Evolutionary conservation across 2,888 invertebrate genomes (phyloP), one percentile per base, ranked within the genome.

Genomic region (Eurytoma californica): DNA sequence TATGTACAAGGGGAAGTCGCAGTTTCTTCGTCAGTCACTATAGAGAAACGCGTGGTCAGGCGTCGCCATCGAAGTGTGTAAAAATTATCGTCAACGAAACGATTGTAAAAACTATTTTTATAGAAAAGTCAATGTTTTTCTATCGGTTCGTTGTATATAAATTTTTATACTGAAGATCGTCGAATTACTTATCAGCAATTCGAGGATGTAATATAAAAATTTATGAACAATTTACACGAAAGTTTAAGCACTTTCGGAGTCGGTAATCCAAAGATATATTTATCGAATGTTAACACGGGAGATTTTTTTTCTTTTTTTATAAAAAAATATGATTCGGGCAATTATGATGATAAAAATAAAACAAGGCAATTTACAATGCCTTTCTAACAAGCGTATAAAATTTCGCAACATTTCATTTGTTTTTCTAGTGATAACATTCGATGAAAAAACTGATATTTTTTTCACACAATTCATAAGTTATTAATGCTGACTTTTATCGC

Each of bases 1-100:
- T 77, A 77, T 77, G 24, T 78, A 78, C 78, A 78, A 61, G 49
- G 47, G 61, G n/a, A 28, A 60, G 63, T 49, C 49, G 20, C 49
- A 28, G 30, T 28, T 70, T 72, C n/a, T 13, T 58, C 30, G 63
- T 73, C 72, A 78, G 73, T 78, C 63, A 68, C 63, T 57, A n/a
- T n/a, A 57, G 57, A 73, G 13, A 63, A 68, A 55, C 55, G 70
- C 70, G 65, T 66, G 24, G 65, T 72, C 39, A 39, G 53, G 47
- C 39, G 66, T 20, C 18, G 30, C 51, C 47, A 69, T 61, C 24
- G 60, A 61, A 55, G 49, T 28, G 39, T 55, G 68, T 16, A 53
- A 61, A 63, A 78, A 61, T 14, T 5, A 61, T 20, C 28, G 51
- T 69, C n/a, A 66, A 66, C 57, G 47, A 55, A 18, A 57, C 47